These are phyloP conservation scores for Hypomecis punctinalis DNA, from an alignment of 2,888 invertebrate species.

Conservation along the genomic window DNA sequence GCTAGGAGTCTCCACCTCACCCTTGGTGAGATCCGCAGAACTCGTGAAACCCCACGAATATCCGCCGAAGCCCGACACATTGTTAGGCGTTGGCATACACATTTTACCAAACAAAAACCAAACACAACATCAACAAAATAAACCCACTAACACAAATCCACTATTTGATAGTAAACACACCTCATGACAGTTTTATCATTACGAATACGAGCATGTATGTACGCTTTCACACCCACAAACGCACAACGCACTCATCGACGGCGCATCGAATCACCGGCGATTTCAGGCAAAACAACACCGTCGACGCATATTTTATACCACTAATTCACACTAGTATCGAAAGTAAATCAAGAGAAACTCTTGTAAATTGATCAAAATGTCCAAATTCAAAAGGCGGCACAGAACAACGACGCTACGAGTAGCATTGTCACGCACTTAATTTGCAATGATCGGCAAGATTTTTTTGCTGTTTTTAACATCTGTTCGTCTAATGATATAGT, in stretches of 20 bases:
- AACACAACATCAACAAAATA: conserved; percentile 68
- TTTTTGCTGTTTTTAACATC: conserved; percentile 48
- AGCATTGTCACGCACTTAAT: conserved; percentile 74
- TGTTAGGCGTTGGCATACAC: conserved; percentile 84
- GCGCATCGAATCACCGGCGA: conserved; percentile 65
- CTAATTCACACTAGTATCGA: conserved; percentile 44
- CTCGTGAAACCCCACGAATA: conserved; percentile 83
- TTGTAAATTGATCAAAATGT: conserved; percentile 67
- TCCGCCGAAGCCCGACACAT: conserved; percentile 82
- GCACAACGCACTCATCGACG: conserved; percentile 77
- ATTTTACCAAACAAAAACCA: conserved; percentile 65
- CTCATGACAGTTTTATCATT: conserved; percentile 83
- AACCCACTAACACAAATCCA: conserved; percentile 76
- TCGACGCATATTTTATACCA: conserved; percentile 50
- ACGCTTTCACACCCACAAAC: conserved; percentile 82
- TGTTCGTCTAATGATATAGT: conserved; percentile 49
- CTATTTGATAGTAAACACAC: conserved; percentile 80
- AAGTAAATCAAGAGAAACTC: conserved; percentile 53
- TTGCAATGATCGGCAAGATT: conserved; percentile 47
- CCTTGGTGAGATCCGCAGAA: conserved; percentile 79
- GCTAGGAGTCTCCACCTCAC: conserved; percentile 80
- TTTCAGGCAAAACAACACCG: conserved; percentile 47
- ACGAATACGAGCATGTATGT: conserved; percentile 77
- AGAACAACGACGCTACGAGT: conserved; percentile 78
- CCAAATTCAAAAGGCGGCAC: conserved; percentile 76